These are phyloP conservation scores for Empis livida DNA, from an alignment of 2,888 invertebrate species.

Conservation along the genomic window DNA sequence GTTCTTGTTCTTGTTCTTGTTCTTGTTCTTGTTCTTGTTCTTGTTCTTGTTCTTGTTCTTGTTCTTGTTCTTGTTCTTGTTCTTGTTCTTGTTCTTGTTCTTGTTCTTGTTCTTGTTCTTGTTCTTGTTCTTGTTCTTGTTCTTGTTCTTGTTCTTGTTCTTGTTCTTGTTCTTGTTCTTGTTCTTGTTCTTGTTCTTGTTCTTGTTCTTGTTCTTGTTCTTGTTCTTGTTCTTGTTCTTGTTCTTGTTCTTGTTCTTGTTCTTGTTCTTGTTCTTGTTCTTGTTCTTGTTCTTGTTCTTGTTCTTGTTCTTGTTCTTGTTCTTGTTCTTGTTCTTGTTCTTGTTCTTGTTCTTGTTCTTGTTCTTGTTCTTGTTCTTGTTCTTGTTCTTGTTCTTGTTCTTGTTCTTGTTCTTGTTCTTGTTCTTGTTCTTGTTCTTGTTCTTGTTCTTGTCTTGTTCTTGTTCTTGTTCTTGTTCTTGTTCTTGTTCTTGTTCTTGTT, in stretches of 20 bases:
- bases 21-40: slow-evolving; percentile 1
- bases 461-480: neutral
- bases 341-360: neutral
- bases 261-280: neutral
- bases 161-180: neutral
- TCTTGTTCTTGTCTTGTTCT: too few species aligned
- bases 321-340: neutral
- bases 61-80: slow-evolving; percentile 12
- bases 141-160: neutral
- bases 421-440: neutral
- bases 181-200: neutral
- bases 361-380: neutral
- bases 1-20: too few species aligned
- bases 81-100: slow-evolving; percentile 12
- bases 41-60: slow-evolving; percentile 13
- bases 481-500: neutral
- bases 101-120: slow-evolving; percentile 12
- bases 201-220: neutral
- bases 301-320: neutral
- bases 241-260: neutral
- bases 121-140: neutral
- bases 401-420: neutral
- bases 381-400: neutral
- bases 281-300: neutral
- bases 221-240: neutral